phyloP scores from a whole-genome alignment of 1,140 invertebrate species.

The Acarapis woodi region DNA sequence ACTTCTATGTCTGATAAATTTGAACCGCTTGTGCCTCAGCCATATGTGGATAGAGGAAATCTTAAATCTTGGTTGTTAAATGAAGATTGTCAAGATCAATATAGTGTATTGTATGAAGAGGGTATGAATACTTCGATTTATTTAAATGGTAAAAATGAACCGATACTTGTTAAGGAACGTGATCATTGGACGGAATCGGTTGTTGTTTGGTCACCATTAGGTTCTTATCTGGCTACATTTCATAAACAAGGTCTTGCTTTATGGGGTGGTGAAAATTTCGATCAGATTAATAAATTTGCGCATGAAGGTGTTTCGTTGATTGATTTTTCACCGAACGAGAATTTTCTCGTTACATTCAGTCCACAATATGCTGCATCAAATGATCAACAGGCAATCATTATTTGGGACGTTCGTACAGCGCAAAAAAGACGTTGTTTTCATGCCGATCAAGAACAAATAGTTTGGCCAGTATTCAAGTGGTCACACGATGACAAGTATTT shows the following conservation, averaged over 20 bases:
- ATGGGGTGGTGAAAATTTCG: constrained; percentile 82
- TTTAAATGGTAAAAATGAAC: constrained; percentile 65
- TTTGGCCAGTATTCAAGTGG: constrained; percentile 89
- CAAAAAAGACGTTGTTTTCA: constrained; percentile 67
- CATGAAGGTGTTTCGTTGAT: constrained; percentile 76
- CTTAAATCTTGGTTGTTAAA: constrained; percentile 69
- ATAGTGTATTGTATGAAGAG: constrained; percentile 53
- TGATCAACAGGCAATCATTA: constrained; percentile 33
- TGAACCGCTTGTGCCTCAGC: constrained; percentile 54
- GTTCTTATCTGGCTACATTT: constrained; percentile 65
- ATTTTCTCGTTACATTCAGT: constrained; percentile 74
- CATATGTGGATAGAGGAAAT: constrained; percentile 49
- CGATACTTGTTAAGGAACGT: constrained; percentile 46
- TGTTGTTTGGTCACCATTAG: constrained; percentile 9
- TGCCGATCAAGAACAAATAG: constrained; percentile 28
- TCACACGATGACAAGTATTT: constrained; percentile 89
- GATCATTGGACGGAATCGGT: constrained; percentile 13
- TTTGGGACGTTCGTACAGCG: constrained; percentile 79
- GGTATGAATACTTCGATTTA: constrained; percentile 52
- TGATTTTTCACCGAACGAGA: constrained; percentile 91
- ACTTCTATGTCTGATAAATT: constrained; percentile 69
- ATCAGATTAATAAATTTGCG: constrained; percentile 61
- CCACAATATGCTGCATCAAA: constrained; percentile 19
- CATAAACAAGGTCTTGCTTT: constrained; percentile 78
- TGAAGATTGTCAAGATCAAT: constrained; percentile 80